Percentiles rank a stretch among this genome's conserved stretches.
These are phyloP conservation scores for Colaptes auratus DNA, from an alignment of 2,113 vertebrate genomes.

Conservation along the genomic window DNA sequence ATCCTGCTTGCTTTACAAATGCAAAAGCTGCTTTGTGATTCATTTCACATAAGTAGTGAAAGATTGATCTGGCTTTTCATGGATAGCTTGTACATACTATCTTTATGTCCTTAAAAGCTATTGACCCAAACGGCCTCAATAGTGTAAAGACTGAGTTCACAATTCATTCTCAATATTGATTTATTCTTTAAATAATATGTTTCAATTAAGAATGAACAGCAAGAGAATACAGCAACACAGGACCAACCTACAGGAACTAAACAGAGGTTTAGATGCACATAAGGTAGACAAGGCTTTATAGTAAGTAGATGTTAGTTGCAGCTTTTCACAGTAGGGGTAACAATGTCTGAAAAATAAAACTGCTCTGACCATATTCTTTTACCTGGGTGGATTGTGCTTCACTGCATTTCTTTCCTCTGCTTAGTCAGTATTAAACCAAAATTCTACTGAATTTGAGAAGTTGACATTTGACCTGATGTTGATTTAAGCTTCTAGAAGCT, in stretches of 20 bases:
- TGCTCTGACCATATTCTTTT: not conserved
- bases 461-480: conserved; percentile 15
- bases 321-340: not conserved
- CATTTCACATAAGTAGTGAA: not conserved
- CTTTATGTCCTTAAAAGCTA: not conserved
- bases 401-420: not conserved
- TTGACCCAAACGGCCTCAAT: not conserved
- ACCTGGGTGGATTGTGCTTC: not conserved
- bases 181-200: not conserved
- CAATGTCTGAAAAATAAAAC: not conserved
- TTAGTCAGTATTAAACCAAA: conserved; percentile 24
- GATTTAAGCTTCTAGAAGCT: conserved; percentile 48
- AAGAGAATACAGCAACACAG: not conserved
- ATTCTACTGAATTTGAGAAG: conserved; percentile 30
- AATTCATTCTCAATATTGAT: not conserved
- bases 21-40: not conserved
- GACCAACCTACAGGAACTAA: not conserved
- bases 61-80: not conserved
- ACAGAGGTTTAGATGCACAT: not conserved
- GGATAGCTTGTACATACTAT: not conserved
- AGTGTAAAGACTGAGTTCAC: not conserved
- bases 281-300: not conserved
- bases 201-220: not conserved
- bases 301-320: not conserved
- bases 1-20: not conserved